These are phyloP conservation scores for Corythornis vintsioides DNA, from an alignment of 2,113 vertebrate genomes.

Conservation along the genomic window DNA sequence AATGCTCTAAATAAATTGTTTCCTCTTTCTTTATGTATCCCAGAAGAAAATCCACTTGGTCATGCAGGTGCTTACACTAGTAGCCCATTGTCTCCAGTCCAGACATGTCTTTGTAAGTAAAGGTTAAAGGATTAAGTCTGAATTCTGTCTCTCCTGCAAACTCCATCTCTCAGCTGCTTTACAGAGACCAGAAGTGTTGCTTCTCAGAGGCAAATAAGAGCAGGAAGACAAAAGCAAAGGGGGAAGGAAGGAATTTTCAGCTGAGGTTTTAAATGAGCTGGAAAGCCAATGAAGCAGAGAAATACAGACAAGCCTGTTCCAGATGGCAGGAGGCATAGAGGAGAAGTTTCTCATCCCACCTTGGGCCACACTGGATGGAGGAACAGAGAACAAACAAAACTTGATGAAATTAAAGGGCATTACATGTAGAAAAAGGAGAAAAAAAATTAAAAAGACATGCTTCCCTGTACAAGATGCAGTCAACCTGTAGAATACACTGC, in stretches of 20 bases:
- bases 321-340: background rate
- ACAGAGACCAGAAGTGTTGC: background rate
- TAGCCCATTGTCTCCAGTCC: background rate
- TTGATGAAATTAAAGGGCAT: background rate
- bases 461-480: background rate
- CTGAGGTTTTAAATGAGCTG: background rate
- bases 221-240: background rate
- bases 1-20: background rate
- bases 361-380: background rate
- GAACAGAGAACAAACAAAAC: background rate
- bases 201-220: background rate
- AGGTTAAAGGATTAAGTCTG: background rate
- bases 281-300: conserved; percentile 9
- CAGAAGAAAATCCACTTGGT: background rate
- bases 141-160: background rate
- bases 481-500: background rate
- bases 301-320: background rate
- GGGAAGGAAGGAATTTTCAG: background rate
- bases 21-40: background rate
- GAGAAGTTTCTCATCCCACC: background rate
- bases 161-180: background rate
- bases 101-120: background rate
- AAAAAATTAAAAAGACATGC: background rate
- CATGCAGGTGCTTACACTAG: background rate
- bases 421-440: background rate